Percentiles rank a stretch among this genome's conserved stretches.
These are phyloP conservation scores for Channa striata DNA, from an alignment of 2,797 vertebrate species.

Conservation along the genomic window DNA sequence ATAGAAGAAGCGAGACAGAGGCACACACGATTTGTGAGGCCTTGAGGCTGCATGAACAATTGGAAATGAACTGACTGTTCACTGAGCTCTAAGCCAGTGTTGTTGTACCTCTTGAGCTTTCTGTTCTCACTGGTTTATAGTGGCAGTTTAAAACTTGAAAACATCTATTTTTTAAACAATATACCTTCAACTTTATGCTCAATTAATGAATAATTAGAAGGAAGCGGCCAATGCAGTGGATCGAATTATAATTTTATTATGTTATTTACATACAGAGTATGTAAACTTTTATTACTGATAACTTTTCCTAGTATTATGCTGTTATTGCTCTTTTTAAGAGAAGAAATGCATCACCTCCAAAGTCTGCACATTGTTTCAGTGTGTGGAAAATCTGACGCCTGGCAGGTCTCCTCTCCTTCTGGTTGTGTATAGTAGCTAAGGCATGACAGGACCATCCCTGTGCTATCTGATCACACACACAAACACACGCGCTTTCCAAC, in stretches of 20 bases:
- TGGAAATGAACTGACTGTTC: background rate
- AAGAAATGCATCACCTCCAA: too few species aligned
- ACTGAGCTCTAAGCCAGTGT: background rate
- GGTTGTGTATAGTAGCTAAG: too few species aligned
- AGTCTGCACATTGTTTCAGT: too few species aligned
- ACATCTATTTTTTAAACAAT: background rate
- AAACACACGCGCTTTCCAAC: background rate
- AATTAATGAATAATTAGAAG: background rate
- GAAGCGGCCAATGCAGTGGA: background rate
- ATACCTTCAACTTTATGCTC: background rate
- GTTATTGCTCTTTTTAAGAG: too few species aligned
- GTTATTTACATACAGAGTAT: too few species aligned
- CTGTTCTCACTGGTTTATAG: background rate
- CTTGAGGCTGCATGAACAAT: slow-evolving; percentile 8
- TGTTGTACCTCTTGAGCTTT: background rate
- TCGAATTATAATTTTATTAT: too few species aligned
- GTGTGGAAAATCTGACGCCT: too few species aligned
- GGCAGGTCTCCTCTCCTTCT: too few species aligned
- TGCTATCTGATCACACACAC: background rate
- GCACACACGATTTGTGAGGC: slow-evolving; percentile 15
- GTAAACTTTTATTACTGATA: too few species aligned
- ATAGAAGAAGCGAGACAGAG: slow-evolving; percentile 32
- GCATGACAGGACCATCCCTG: too few species aligned
- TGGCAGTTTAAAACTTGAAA: background rate
- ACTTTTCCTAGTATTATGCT: too few species aligned